phyloP scores from a whole-genome alignment of 1,140 invertebrate genomes.

The Glomeris maerens region DNA sequence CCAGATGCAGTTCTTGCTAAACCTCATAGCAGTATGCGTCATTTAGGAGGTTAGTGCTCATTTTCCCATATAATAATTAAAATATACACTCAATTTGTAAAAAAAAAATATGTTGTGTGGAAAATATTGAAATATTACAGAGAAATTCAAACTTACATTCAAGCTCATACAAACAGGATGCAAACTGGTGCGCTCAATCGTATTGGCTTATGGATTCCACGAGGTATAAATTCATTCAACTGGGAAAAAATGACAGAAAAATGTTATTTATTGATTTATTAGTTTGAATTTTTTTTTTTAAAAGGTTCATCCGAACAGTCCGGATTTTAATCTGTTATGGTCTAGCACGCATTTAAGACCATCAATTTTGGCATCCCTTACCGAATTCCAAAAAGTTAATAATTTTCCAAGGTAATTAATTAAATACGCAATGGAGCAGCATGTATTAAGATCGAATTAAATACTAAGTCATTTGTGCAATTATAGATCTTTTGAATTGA shows the following conservation, averaged over 20 bases:
- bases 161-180: neutral
- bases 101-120: neutral
- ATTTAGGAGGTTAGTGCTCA: neutral
- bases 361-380: neutral
- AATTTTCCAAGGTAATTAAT: neutral
- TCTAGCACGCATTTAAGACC: neutral
- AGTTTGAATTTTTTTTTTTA: neutral
- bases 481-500: slow-evolving; percentile 70
- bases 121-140: neutral
- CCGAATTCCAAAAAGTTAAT: neutral
- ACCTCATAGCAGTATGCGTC: neutral
- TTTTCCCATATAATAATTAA: neutral
- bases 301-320: neutral
- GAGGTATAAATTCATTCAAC: neutral
- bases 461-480: too few relatives aligned
- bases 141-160: neutral
- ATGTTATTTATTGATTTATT: neutral
- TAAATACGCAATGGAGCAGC: neutral
- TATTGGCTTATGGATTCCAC: neutral
- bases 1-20: neutral
- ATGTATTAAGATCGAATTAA: too few relatives aligned
- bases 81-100: neutral
- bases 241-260: neutral
- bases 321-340: neutral
- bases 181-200: neutral